Conservation (phyloP, 2,888 invertebrate species). For the Trachelus troglodyta region DNA sequence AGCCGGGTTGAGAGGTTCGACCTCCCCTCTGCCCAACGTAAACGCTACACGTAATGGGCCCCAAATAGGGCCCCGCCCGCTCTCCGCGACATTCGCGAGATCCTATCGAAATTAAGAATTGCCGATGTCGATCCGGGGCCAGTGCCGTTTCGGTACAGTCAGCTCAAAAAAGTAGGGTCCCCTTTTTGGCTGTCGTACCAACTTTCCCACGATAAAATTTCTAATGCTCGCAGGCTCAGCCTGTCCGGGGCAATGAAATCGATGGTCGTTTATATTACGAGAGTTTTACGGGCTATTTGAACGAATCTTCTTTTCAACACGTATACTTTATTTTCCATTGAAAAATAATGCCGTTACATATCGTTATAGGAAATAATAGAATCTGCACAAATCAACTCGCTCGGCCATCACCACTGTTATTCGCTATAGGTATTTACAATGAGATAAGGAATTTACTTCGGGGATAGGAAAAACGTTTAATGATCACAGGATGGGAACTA, state of each 20-base stretch:
- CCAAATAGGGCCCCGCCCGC: neutral
- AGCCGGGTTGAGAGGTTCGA: neutral
- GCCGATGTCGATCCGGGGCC: neutral
- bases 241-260: neutral
- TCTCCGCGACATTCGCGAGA: neutral
- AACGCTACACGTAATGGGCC: neutral
- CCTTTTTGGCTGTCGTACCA: neutral
- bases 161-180: neutral
- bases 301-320: slow-evolving; percentile 49
- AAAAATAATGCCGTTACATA: slow-evolving; percentile 63
- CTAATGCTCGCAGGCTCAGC: neutral
- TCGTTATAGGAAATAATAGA: slow-evolving; percentile 61
- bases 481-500: neutral
- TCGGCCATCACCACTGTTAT: slow-evolving; percentile 55
- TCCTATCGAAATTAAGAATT: neutral
- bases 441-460: slow-evolving; percentile 13
- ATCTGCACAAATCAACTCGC: slow-evolving; percentile 64
- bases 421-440: slow-evolving; percentile 57
- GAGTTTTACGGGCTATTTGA: no score
- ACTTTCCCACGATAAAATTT: neutral
- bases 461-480: neutral
- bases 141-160: neutral
- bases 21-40: neutral
- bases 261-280: neutral
- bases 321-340: slow-evolving; percentile 63